phyloP scores from a whole-genome alignment of 2,888 invertebrate species.

The Itoplectis maculator region DNA sequence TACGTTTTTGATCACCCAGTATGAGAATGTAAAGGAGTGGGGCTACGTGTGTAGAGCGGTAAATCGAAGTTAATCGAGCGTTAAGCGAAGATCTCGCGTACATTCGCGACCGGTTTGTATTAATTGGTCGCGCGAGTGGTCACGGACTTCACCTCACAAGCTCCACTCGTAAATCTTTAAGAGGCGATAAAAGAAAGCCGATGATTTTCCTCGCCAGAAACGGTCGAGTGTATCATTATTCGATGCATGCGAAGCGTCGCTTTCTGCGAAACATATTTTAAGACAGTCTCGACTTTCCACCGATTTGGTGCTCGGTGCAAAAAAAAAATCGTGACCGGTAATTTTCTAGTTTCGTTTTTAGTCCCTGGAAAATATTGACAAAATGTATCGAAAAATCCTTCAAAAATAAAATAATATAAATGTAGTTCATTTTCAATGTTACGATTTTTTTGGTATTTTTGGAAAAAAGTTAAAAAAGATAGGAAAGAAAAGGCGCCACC shows the following conservation, averaged over 20 bases:
- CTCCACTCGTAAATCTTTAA: constrained; percentile 55
- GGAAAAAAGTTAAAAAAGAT: background rate
- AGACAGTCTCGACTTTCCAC: background rate
- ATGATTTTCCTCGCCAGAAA: constrained; percentile 31
- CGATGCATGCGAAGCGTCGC: constrained; percentile 25
- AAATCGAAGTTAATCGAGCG: constrained; percentile 65
- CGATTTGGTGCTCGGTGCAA: too few relatives aligned
- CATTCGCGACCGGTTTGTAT: constrained; percentile 64
- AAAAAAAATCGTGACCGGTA: too few relatives aligned
- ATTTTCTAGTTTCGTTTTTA: too few relatives aligned
- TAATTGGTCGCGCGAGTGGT: constrained; percentile 61
- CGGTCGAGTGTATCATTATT: constrained; percentile 57
- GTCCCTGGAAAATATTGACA: too few relatives aligned
- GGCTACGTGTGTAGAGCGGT: constrained; percentile 31
- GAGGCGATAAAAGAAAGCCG: constrained; percentile 65
- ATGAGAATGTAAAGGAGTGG: background rate
- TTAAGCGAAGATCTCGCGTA: constrained; percentile 58
- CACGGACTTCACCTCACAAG: constrained; percentile 32
- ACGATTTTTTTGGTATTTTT: too few relatives aligned
- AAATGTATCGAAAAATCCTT: too few relatives aligned
- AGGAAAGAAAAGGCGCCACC: background rate
- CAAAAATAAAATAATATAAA: too few relatives aligned
- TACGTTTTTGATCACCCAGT: constrained; percentile 10
- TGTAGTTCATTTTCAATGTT: too few relatives aligned
- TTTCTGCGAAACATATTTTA: constrained; percentile 24